phyloP scores from a whole-genome alignment of 1,140 invertebrate species.

The Heliconius congener region DNA sequence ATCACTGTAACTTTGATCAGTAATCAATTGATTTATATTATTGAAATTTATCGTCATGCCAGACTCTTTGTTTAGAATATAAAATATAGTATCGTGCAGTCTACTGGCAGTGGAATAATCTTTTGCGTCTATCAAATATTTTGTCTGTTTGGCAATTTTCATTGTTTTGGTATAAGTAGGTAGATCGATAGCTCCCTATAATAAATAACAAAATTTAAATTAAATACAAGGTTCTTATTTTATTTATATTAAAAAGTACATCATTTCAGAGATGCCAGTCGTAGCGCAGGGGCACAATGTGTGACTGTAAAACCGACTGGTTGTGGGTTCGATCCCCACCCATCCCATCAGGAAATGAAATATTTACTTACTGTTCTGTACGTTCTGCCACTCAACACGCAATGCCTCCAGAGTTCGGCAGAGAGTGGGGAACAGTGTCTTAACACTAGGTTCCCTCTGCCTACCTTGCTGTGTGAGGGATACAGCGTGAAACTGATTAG shows the following conservation, averaged over 20 bases:
- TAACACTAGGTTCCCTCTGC: no score
- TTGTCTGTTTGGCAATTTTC: conserved; percentile 50
- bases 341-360: no score
- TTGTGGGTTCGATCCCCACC: no score
- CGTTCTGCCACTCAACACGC: no score
- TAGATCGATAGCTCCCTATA: conserved; percentile 63
- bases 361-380: no score
- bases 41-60: conserved; percentile 61
- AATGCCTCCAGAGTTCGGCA: no score
- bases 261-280: not conserved
- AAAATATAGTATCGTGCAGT: conserved; percentile 47
- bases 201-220: not conserved
- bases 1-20: conserved; percentile 32
- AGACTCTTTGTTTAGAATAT: conserved; percentile 46
- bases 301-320: no score
- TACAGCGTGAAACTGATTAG: no score
- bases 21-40: conserved; percentile 52
- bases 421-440: no score
- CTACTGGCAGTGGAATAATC: conserved; percentile 47
- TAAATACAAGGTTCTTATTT: not conserved
- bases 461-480: no score
- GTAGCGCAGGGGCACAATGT: no score
- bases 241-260: no score
- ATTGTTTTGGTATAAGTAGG: conserved; percentile 48
- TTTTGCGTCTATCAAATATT: conserved; percentile 48